Conservation (phyloP, 2,888 invertebrate species). For the Aspidapion aeneum region DNA sequence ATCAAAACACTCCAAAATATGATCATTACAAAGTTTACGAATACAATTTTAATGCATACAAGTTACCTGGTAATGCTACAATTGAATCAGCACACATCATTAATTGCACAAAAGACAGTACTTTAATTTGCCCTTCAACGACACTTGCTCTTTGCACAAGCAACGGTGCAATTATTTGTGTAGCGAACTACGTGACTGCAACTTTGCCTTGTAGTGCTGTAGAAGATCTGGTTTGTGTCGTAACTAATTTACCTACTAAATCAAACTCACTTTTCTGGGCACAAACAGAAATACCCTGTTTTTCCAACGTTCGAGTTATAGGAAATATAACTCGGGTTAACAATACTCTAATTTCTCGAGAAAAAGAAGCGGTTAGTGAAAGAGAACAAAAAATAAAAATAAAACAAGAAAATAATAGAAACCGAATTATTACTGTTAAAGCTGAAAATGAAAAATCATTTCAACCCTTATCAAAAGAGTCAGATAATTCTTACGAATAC, state of each 20-base stretch:
- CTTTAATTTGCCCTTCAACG: neutral
- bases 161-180: neutral
- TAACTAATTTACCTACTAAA: neutral
- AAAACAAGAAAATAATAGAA: too few species aligned
- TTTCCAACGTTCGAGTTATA: neutral
- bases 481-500: too few species aligned
- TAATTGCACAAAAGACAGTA: neutral
- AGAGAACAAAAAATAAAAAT: neutral
- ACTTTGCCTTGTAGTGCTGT: neutral
- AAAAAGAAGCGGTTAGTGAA: neutral
- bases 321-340: neutral
- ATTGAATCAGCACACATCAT: neutral
- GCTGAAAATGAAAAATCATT: too few species aligned
- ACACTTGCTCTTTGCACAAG: neutral
- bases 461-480: too few species aligned
- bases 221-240: neutral
- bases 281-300: neutral
- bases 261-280: too few species aligned
- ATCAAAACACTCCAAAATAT: neutral
- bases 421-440: too few species aligned
- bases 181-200: neutral
- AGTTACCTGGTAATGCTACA: neutral
- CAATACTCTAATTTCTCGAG: neutral
- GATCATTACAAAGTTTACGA: neutral
- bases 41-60: neutral